phyloP scores from a whole-genome alignment of 2,113 vertebrate genomes.

The Microtus richardsoni region DNA sequence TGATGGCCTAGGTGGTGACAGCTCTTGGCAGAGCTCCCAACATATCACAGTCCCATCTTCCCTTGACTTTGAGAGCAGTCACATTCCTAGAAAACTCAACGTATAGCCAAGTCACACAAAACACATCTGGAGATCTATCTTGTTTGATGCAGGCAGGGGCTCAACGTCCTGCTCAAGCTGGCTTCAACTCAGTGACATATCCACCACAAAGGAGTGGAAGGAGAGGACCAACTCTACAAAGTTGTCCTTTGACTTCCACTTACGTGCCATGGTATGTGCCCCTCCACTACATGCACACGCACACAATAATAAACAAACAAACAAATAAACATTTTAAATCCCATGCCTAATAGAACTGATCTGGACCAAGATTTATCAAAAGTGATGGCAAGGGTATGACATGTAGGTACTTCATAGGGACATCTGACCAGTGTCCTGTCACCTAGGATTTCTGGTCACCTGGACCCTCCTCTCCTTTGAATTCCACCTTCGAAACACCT shows the following conservation, averaged over 20 bases:
- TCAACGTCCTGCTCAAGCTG: background rate
- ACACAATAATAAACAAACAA: background rate
- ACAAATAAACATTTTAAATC: background rate
- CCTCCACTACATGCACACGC: no score
- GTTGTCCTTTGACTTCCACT: background rate
- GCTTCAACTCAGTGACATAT: background rate
- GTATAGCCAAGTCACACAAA: background rate
- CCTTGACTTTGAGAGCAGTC: background rate
- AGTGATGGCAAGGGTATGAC: background rate
- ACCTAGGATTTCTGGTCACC: background rate
- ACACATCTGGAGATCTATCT: background rate
- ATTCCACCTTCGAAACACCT: background rate
- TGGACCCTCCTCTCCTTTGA: background rate
- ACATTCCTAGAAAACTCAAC: background rate
- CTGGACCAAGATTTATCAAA: background rate
- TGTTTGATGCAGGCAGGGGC: background rate
- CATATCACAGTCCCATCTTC: background rate
- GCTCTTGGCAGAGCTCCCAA: slow-evolving; percentile 13
- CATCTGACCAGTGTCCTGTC: background rate
- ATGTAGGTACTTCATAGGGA: background rate
- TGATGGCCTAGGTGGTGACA: background rate
- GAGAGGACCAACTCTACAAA: background rate
- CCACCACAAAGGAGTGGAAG: background rate
- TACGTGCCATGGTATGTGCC: background rate
- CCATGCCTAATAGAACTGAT: background rate